Conservation (phyloP, 2,888 invertebrate genomes). For the Andrena chrysosceles region DNA sequence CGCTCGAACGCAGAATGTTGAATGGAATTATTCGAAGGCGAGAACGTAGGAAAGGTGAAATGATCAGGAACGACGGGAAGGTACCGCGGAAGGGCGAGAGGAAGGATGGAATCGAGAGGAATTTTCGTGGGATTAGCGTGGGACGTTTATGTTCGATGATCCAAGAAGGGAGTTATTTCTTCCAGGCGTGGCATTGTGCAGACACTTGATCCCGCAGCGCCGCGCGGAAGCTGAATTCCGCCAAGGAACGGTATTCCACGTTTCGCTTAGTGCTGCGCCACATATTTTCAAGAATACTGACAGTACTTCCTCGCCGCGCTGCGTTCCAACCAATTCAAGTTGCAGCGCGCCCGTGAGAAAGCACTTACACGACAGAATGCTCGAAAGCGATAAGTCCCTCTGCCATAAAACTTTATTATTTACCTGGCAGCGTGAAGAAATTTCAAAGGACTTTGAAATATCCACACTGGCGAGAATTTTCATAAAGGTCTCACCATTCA, state of each 20-base stretch:
- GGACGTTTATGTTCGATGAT: conserved; percentile 28
- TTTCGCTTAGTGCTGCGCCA: conserved; percentile 9
- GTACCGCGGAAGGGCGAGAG: neutral
- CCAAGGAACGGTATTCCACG: conserved; percentile 22
- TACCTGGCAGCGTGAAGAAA: conserved; percentile 30
- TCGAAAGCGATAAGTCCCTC: conserved; percentile 41
- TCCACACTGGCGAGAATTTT: conserved; percentile 12
- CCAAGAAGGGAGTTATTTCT: conserved; percentile 1
- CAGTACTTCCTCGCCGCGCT: conserved; percentile 1
- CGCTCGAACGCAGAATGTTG: neutral
- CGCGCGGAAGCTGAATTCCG: conserved; percentile 17
- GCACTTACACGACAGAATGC: conserved; percentile 32
- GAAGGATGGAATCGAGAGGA: conserved; percentile 20
- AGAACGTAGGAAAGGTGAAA: neutral
- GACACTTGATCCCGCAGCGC: conserved; percentile 12
- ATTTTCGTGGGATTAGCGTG: conserved; percentile 12
- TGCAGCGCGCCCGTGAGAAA: conserved; percentile 16
- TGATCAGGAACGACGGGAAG: neutral
- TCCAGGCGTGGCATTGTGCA: conserved; percentile 13
- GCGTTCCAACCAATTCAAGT: conserved; percentile 25
- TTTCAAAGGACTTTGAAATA: conserved; percentile 18
- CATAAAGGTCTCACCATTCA: neutral
- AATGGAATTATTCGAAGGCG: neutral
- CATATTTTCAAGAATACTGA: conserved; percentile 21
- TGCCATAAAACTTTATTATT: conserved; percentile 45